phyloP scores from a whole-genome alignment of 2,113 vertebrate genomes.

The Forbesichthys agassizii region DNA sequence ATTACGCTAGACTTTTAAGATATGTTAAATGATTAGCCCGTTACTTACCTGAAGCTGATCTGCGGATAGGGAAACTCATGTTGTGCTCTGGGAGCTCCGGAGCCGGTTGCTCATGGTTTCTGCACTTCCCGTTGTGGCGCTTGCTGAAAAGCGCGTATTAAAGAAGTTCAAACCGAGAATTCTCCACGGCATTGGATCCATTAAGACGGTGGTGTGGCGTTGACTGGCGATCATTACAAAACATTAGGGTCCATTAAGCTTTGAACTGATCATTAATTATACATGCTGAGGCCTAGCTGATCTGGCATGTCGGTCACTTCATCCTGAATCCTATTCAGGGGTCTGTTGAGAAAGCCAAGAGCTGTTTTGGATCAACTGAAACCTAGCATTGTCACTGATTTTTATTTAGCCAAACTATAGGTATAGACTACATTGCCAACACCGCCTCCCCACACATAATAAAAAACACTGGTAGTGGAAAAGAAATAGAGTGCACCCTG shows the following conservation, averaged over 20 bases:
- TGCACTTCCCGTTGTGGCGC: slow-evolving; percentile 77
- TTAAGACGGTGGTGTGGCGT: slow-evolving; percentile 86
- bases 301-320: slow-evolving; percentile 77
- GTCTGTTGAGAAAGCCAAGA: slow-evolving; percentile 22
- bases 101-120: slow-evolving; percentile 57
- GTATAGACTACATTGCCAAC: background rate
- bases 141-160: slow-evolving; percentile 68
- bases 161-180: slow-evolving; percentile 88
- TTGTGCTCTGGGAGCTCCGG: slow-evolving; percentile 72
- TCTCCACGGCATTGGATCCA: slow-evolving; percentile 89
- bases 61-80: slow-evolving; percentile 92
- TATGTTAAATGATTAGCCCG: background rate
- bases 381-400: background rate
- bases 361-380: background rate
- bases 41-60: slow-evolving; percentile 91
- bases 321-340: slow-evolving; percentile 48
- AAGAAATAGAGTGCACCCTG: no score
- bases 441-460: no score
- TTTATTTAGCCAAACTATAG: background rate
- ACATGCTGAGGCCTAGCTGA: slow-evolving; percentile 87
- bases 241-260: slow-evolving; percentile 96
- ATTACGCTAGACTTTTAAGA: no score
- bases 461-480: no score
- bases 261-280: slow-evolving; percentile 95
- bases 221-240: slow-evolving; percentile 96